These are phyloP conservation scores for Promerops cafer DNA, from an alignment of 2,113 vertebrate genomes.

Conservation along the genomic window DNA sequence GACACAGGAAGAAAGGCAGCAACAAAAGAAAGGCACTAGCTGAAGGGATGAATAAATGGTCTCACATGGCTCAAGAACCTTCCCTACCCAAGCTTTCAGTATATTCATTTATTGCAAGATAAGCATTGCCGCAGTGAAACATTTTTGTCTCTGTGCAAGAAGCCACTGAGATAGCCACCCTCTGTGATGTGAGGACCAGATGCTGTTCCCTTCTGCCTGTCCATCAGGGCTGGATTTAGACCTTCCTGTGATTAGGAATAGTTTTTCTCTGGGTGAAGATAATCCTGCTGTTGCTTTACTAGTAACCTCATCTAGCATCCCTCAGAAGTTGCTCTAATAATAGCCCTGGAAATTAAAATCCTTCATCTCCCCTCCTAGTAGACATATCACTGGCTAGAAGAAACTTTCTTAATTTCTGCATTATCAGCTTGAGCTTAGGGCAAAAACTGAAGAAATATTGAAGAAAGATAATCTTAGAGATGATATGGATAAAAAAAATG, in stretches of 20 bases:
- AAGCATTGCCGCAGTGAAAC: not conserved
- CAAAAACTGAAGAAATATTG: constrained; percentile 1
- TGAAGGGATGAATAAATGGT: not conserved
- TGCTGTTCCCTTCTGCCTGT: not conserved
- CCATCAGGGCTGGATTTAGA: not conserved
- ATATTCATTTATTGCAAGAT: not conserved
- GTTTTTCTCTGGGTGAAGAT: not conserved
- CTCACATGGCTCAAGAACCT: not conserved
- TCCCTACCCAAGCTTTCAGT: not conserved
- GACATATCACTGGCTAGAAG: not conserved
- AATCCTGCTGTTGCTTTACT: not conserved
- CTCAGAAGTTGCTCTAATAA: not conserved
- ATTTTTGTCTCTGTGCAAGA: not conserved
- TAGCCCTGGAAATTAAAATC: not conserved
- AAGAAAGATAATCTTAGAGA: not conserved
- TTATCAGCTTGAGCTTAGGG: not conserved
- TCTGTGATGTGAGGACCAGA: not conserved
- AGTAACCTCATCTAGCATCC: not conserved
- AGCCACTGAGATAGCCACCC: not conserved
- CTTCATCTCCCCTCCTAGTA: not conserved
- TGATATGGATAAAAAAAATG: not conserved
- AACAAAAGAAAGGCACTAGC: not conserved
- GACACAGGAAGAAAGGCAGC: not conserved
- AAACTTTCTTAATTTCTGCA: not conserved
- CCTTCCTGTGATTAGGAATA: not conserved